phyloP scores from a whole-genome alignment of 2,113 vertebrate species.

The Diadophis punctatus region DNA sequence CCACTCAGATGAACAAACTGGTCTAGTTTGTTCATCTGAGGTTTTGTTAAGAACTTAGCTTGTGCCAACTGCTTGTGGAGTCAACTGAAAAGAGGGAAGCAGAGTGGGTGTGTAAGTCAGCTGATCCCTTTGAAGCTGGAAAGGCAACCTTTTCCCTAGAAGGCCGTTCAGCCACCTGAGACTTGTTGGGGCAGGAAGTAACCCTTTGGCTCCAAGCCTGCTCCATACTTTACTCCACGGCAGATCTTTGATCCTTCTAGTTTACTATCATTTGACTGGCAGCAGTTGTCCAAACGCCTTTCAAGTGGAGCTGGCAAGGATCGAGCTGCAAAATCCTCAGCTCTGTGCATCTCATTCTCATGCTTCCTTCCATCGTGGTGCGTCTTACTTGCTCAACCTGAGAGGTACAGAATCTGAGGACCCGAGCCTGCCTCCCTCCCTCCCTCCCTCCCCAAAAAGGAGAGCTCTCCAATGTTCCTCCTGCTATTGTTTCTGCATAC shows the following conservation, averaged over 20 bases:
- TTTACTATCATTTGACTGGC: not conserved
- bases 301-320: not conserved
- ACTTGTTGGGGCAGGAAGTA: not conserved
- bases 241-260: not conserved
- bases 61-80: not conserved
- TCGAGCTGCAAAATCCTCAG: not conserved
- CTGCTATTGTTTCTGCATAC: not conserved
- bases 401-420: not conserved
- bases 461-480: not conserved
- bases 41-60: not conserved
- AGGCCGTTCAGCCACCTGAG: not conserved
- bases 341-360: not conserved
- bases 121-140: not conserved
- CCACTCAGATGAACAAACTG: not conserved
- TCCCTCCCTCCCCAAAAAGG: not conserved
- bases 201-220: not conserved
- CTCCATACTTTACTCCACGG: not conserved
- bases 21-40: not conserved
- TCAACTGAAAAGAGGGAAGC: not conserved
- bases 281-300: not conserved
- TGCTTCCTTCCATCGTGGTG: not conserved
- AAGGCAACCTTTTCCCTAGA: not conserved
- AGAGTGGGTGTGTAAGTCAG: not conserved
- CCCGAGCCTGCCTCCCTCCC: not conserved
- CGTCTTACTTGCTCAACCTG: not conserved